phyloP scores from a whole-genome alignment of 2,888 invertebrate genomes.

The Minunthozetes semirufus region DNA sequence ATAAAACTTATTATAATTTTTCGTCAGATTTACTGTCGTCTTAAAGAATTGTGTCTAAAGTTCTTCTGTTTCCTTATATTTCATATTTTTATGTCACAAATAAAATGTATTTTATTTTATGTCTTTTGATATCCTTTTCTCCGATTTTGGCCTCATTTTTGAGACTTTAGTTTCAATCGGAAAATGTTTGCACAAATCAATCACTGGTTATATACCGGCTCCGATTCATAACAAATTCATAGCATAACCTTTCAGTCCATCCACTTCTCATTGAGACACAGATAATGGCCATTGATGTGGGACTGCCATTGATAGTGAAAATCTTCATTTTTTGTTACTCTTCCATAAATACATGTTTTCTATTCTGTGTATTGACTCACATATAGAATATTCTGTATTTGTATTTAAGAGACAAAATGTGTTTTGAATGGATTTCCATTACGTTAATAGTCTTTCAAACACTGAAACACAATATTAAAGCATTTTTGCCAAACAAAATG shows the following conservation, averaged over 20 bases:
- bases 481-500: not conserved
- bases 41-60: not conserved
- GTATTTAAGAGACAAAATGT: not conserved
- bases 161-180: not conserved
- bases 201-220: too few species aligned
- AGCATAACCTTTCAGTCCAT: too few species aligned
- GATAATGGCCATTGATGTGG: too few species aligned
- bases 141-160: not conserved
- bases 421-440: conserved; percentile 9
- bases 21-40: not conserved
- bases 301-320: not conserved
- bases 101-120: not conserved
- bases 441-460: not conserved
- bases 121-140: not conserved
- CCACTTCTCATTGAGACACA: too few species aligned
- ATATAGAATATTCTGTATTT: not conserved
- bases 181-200: too few species aligned
- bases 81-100: not conserved
- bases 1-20: too few species aligned
- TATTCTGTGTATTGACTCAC: not conserved
- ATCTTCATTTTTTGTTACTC: not conserved
- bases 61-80: not conserved
- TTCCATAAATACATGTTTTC: not conserved
- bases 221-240: too few species aligned
- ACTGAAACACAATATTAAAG: not conserved